Conservation (phyloP, 1,140 invertebrate genomes). For the Caerostris darwini region DNA sequence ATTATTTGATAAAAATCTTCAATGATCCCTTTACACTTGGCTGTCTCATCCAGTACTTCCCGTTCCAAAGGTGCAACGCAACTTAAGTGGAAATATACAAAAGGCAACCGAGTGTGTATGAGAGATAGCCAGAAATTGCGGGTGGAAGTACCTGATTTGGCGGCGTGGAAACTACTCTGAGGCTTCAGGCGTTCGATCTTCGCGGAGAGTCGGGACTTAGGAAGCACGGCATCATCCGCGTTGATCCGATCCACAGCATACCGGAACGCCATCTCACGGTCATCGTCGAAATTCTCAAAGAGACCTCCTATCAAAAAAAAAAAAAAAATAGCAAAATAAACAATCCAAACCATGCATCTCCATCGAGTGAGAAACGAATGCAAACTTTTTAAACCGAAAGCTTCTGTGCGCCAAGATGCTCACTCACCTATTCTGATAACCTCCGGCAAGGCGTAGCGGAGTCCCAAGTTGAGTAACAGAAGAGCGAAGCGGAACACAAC, state of each 20-base stretch:
- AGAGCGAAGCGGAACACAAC: slow-evolving; percentile 37
- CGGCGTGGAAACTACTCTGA: slow-evolving; percentile 94
- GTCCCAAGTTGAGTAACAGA: background rate
- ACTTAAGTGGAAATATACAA: no score
- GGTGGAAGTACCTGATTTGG: slow-evolving; percentile 88
- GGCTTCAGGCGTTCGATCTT: slow-evolving; percentile 93
- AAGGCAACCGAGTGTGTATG: no score
- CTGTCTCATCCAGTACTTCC: no score
- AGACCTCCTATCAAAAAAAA: slow-evolving; percentile 87
- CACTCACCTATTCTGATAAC: slow-evolving; percentile 63
- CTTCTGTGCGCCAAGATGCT: background rate
- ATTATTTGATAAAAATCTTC: no score
- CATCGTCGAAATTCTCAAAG: slow-evolving; percentile 92
- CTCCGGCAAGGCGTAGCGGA: slow-evolving; percentile 25
- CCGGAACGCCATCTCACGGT: slow-evolving; percentile 93
- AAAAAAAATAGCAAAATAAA: background rate
- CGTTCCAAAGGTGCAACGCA: no score
- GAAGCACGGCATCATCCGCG: slow-evolving; percentile 89
- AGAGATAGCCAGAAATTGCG: no score
- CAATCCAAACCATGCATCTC: no score
- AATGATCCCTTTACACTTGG: no score
- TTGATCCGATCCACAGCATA: slow-evolving; percentile 96
- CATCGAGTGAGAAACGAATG: background rate
- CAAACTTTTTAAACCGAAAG: no score
- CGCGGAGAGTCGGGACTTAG: slow-evolving; percentile 90